phyloP scores from a whole-genome alignment of 2,888 invertebrate species.

The Caenorhabditis virilis region DNA sequence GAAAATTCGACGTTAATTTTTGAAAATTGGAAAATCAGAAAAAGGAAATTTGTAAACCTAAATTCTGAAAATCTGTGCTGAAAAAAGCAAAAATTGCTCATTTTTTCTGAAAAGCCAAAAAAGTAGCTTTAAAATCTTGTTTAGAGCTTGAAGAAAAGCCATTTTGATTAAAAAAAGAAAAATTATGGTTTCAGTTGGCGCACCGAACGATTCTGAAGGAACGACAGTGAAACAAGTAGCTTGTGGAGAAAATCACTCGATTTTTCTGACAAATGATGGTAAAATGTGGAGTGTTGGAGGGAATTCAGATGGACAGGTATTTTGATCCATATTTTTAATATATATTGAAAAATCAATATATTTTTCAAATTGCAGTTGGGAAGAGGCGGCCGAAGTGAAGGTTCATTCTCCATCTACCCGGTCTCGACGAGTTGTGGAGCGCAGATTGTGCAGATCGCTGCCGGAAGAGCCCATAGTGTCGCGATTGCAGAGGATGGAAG shows the following conservation, averaged over 20 bases:
- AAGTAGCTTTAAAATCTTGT: too few species aligned
- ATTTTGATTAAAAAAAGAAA: too few species aligned
- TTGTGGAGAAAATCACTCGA: constrained; percentile 59
- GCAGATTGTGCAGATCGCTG: constrained; percentile 48
- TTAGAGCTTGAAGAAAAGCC: too few species aligned
- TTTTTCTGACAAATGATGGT: constrained; percentile 55
- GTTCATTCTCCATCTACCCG: constrained; percentile 58
- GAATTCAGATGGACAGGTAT: constrained; percentile 43
- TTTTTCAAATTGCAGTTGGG: constrained; percentile 38
- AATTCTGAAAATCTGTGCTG: too few species aligned
- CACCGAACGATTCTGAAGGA: constrained; percentile 42
- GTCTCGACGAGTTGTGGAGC: constrained; percentile 39
- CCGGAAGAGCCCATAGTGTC: constrained; percentile 54
- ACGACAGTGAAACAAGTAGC: constrained; percentile 45
- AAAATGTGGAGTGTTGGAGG: constrained; percentile 59
- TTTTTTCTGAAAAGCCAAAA: too few species aligned
- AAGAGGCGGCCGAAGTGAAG: constrained; percentile 38
- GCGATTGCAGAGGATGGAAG: constrained; percentile 70
- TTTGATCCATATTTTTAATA: neutral
- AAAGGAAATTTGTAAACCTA: too few species aligned
- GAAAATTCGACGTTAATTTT: too few species aligned
- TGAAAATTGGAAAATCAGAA: too few species aligned
- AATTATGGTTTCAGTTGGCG: constrained; percentile 42
- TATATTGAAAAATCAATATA: constrained; percentile 2
- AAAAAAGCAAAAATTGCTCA: too few species aligned